These are phyloP conservation scores for Chironomus riparius DNA, from an alignment of 2,888 invertebrate genomes.

Conservation along the genomic window DNA sequence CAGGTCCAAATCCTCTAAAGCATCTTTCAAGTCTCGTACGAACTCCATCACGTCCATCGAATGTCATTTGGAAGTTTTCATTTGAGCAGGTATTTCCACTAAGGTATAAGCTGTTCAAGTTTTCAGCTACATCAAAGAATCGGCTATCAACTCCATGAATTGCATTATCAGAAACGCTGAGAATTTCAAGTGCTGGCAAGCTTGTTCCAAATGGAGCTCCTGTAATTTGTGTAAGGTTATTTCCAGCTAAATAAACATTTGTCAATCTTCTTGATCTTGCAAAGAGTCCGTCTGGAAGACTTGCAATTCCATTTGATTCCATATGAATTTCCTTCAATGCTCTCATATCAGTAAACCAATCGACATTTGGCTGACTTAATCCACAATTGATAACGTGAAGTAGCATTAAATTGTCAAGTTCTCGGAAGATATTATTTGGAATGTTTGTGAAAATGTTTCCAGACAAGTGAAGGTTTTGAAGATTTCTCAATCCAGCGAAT, in stretches of 20 bases:
- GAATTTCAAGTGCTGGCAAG: not conserved
- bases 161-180: not conserved
- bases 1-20: not conserved
- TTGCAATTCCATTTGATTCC: not conserved
- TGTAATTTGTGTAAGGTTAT: not conserved
- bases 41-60: not conserved
- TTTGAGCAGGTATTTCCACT: not conserved
- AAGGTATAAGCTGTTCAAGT: not conserved
- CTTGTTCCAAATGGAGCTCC: not conserved
- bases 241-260: not conserved
- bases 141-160: not conserved
- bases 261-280: not conserved
- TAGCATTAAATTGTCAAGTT: not conserved
- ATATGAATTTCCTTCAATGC: not conserved
- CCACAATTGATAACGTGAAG: not conserved
- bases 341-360: not conserved
- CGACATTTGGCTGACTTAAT: not conserved
- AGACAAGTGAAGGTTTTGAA: not conserved
- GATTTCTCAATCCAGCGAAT: not conserved
- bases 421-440: not conserved
- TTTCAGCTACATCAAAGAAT: not conserved
- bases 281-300: not conserved
- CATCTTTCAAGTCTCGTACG: not conserved
- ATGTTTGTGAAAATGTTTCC: not conserved
- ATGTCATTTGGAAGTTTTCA: not conserved